Evolutionary conservation across 2,797 vertebrate genomes (phyloP).

Genomic region (Moxostoma hubbsi): DNA sequence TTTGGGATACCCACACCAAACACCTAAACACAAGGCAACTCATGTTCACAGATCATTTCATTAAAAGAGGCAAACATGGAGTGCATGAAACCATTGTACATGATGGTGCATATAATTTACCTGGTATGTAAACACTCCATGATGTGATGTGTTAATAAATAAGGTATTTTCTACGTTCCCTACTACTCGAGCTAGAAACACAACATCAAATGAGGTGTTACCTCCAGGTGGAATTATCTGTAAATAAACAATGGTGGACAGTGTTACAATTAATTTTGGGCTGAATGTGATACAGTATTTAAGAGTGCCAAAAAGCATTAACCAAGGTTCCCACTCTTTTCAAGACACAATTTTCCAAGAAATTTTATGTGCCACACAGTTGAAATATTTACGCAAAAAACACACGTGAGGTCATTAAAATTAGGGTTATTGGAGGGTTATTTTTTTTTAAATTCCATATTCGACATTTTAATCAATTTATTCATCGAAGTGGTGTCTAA

Average conservation of each 20-base stretch:
- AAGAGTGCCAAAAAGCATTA: too few species aligned
- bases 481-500: too few species aligned
- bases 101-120: slow-evolving; percentile 71
- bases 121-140: slow-evolving; percentile 99
- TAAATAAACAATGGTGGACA: neutral
- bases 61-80: neutral
- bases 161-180: slow-evolving; percentile 99
- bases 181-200: slow-evolving; percentile 97
- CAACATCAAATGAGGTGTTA: slow-evolving; percentile 98
- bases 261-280: neutral
- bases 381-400: neutral
- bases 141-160: slow-evolving; percentile 99
- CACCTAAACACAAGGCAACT: slow-evolving; percentile 78
- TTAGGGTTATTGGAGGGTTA: too few species aligned
- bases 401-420: too few species aligned
- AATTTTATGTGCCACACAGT: too few species aligned
- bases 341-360: too few species aligned
- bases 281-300: too few species aligned
- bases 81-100: neutral
- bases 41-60: neutral
- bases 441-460: too few species aligned
- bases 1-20: slow-evolving; percentile 98
- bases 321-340: too few species aligned
- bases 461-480: too few species aligned
- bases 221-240: slow-evolving; percentile 98